Evolutionary conservation across 2,888 invertebrate species (phyloP).

Genomic region (Troides helena): DNA sequence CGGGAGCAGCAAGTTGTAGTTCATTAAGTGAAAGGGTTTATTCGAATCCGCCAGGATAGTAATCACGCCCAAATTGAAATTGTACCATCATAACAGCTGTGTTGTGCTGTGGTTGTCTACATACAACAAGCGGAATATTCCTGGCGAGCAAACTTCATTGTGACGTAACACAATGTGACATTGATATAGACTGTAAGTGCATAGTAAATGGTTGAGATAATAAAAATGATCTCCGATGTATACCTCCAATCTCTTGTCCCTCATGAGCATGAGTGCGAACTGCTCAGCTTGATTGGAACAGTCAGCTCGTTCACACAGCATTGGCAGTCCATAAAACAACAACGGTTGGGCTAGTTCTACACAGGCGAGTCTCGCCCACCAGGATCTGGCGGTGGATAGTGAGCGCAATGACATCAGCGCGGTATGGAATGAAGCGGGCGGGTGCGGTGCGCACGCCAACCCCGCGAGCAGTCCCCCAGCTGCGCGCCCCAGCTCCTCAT

Average conservation of each 20-base stretch:
- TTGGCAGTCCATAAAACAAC: slow-evolving; percentile 86
- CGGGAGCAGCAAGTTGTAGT: too few species aligned
- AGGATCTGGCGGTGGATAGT: slow-evolving; percentile 71
- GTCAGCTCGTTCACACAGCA: slow-evolving; percentile 68
- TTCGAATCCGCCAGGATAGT: too few species aligned
- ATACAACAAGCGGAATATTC: too few species aligned
- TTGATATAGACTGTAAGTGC: too few species aligned
- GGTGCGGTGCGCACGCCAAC: slow-evolving; percentile 83
- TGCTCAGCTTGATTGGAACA: slow-evolving; percentile 79
- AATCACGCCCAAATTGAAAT: too few species aligned
- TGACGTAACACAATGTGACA: too few species aligned
- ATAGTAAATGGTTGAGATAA: too few species aligned
- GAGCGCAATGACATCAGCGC: slow-evolving; percentile 76
- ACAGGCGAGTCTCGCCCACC: slow-evolving; percentile 84
- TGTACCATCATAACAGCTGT: too few species aligned
- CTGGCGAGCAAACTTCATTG: too few species aligned
- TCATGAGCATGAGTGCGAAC: slow-evolving; percentile 84
- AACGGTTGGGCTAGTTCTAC: slow-evolving; percentile 86
- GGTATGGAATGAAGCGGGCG: slow-evolving; percentile 78
- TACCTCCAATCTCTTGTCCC: slow-evolving; percentile 85
- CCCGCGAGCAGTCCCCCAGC: slow-evolving; percentile 85
- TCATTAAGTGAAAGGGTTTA: too few species aligned
- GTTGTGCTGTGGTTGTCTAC: too few species aligned
- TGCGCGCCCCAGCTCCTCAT: slow-evolving; percentile 86
- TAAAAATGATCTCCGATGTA: neutral